Conservation (phyloP, 2,113 vertebrate species). For the Oncorhynchus mykiss region DNA sequence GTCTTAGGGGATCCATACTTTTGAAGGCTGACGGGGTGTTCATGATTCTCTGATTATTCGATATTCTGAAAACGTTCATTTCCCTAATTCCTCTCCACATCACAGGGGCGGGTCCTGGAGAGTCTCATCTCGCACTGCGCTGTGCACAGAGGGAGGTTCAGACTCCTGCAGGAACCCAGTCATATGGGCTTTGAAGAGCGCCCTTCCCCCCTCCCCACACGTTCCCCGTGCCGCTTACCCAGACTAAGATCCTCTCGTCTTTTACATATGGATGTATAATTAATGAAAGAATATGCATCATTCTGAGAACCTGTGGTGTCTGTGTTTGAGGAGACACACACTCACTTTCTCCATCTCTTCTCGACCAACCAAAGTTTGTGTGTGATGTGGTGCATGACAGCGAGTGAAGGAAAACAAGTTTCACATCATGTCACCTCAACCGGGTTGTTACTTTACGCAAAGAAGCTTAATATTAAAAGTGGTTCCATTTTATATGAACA, state of each 20-base stretch:
- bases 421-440: constrained; percentile 63
- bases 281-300: constrained; percentile 78
- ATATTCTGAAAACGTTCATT: constrained; percentile 78
- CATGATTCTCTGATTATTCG: constrained; percentile 77
- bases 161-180: constrained; percentile 72
- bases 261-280: constrained; percentile 78
- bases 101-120: constrained; percentile 73
- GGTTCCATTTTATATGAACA: constrained; percentile 69
- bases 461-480: constrained; percentile 72
- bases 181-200: constrained; percentile 71
- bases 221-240: constrained; percentile 68
- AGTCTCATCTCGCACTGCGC: constrained; percentile 71
- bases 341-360: constrained; percentile 38
- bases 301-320: constrained; percentile 67
- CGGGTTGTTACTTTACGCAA: constrained; percentile 41
- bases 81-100: constrained; percentile 78
- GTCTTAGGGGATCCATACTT: constrained; percentile 71
- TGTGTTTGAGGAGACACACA: constrained; percentile 53
- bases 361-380: constrained; percentile 52
- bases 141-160: constrained; percentile 71
- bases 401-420: constrained; percentile 54
- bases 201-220: constrained; percentile 4
- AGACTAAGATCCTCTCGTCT: constrained; percentile 75
- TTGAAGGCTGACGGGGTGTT: constrained; percentile 75
- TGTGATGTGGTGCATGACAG: constrained; percentile 68